Percentiles rank a stretch among this genome's conserved stretches.
These are phyloP conservation scores for Taphrorychus bicolor DNA, from an alignment of 2,888 invertebrate species.

Conservation along the genomic window DNA sequence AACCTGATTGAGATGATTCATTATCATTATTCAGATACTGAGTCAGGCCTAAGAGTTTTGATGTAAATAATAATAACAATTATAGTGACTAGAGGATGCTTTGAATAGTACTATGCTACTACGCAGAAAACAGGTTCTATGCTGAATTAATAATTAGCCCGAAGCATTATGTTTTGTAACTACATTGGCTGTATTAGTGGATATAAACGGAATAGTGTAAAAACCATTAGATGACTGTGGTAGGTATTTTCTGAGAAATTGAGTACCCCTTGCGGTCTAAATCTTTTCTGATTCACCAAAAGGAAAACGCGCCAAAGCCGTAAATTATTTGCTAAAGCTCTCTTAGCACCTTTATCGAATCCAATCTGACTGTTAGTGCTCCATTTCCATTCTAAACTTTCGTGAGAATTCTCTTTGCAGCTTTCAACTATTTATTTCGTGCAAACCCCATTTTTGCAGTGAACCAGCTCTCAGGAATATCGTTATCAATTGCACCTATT, in stretches of 20 bases:
- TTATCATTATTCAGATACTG: not conserved
- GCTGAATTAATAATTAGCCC: not conserved
- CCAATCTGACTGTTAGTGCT: not conserved
- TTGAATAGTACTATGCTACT: not conserved
- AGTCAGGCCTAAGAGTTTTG: not conserved
- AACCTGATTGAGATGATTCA: not conserved
- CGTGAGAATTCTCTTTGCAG: not conserved
- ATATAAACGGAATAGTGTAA: no score
- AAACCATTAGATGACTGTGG: no score
- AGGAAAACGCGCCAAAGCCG: no score
- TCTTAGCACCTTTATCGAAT: not conserved
- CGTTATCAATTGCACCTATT: not conserved
- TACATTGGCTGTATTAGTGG: not conserved
- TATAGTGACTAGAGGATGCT: not conserved
- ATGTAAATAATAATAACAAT: not conserved
- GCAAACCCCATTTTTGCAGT: not conserved
- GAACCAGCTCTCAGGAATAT: not conserved
- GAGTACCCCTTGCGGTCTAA: no score
- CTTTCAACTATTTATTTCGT: no score
- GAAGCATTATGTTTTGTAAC: not conserved
- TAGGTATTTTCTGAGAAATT: no score
- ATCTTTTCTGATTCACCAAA: no score
- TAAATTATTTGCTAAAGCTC: not conserved
- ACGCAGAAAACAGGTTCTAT: not conserved
- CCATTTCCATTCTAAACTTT: not conserved